phyloP scores from a whole-genome alignment of 2,888 invertebrate genomes.

The Coremacera marginata region DNA sequence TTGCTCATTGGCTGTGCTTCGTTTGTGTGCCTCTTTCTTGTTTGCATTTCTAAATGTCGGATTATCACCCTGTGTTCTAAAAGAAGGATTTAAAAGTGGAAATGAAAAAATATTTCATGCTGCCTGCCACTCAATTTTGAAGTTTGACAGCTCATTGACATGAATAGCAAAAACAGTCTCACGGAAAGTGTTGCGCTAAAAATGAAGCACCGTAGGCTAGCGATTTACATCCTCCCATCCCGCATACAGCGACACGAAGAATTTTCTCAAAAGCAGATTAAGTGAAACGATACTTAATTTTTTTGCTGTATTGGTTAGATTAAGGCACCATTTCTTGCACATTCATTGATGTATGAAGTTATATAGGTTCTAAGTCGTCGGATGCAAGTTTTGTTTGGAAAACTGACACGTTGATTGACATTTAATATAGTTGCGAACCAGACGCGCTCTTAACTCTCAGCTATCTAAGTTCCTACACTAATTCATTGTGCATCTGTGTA shows the following conservation, averaged over 20 bases:
- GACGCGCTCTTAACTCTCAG: constrained; percentile 18
- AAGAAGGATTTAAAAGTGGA: constrained; percentile 3
- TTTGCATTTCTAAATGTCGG: constrained; percentile 28
- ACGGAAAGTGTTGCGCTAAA: background rate
- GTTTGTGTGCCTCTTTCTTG: background rate
- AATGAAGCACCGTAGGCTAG: background rate
- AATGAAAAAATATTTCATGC: constrained; percentile 17
- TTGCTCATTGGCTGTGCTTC: background rate
- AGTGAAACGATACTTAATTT: background rate
- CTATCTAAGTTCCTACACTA: background rate
- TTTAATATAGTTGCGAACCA: constrained; percentile 50
- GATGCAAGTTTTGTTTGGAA: background rate
- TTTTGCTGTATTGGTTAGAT: background rate
- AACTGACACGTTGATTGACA: constrained; percentile 54
- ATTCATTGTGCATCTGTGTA: background rate
- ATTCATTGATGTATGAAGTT: background rate
- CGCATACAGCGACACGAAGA: background rate
- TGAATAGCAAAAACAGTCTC: background rate
- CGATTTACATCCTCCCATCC: background rate
- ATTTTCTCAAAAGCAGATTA: background rate
- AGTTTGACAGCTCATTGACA: constrained; percentile 24
- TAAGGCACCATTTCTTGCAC: background rate
- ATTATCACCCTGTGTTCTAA: constrained; percentile 22
- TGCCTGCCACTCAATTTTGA: constrained; percentile 7
- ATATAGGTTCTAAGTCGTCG: background rate